These are phyloP conservation scores for Lasioglossum pauxillum DNA, from an alignment of 2,888 invertebrate genomes.

Conservation along the genomic window DNA sequence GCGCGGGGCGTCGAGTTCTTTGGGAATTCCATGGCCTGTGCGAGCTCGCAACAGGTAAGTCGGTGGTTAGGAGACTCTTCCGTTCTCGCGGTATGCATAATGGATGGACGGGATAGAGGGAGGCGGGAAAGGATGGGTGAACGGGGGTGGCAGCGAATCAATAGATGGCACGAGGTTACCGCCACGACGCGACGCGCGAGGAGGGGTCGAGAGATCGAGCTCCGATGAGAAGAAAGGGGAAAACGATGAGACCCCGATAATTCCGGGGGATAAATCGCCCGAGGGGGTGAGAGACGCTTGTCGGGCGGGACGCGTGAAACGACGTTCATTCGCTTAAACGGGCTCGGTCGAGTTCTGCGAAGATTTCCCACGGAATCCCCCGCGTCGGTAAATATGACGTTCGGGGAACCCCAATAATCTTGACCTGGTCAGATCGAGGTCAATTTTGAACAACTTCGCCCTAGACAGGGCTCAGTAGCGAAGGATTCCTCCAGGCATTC, in stretches of 20 bases:
- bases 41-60: conserved; percentile 67
- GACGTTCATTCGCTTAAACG: neutral
- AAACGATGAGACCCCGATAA: conserved; percentile 30
- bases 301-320: neutral
- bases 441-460: too few species aligned
- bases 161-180: conserved; percentile 50
- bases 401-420: neutral
- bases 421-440: neutral
- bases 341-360: neutral
- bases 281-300: conserved; percentile 12
- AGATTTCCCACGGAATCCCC: conserved; percentile 5
- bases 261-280: conserved; percentile 44
- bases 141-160: conserved; percentile 37
- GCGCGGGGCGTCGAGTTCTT: conserved; percentile 28
- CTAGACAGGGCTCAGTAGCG: too few species aligned
- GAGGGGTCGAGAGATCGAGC: conserved; percentile 10
- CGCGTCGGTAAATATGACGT: neutral
- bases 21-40: conserved; percentile 43
- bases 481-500: too few species aligned
- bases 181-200: neutral
- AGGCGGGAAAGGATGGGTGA: conserved; percentile 11
- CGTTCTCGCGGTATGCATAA: conserved; percentile 64
- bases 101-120: conserved; percentile 50
- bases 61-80: conserved; percentile 55
- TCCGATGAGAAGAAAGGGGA: neutral